Evolutionary conservation across 2,797 vertebrate species (phyloP), one percentile per base, ranked within the genome.

Genomic region (Holocentrus rufus): DNA sequence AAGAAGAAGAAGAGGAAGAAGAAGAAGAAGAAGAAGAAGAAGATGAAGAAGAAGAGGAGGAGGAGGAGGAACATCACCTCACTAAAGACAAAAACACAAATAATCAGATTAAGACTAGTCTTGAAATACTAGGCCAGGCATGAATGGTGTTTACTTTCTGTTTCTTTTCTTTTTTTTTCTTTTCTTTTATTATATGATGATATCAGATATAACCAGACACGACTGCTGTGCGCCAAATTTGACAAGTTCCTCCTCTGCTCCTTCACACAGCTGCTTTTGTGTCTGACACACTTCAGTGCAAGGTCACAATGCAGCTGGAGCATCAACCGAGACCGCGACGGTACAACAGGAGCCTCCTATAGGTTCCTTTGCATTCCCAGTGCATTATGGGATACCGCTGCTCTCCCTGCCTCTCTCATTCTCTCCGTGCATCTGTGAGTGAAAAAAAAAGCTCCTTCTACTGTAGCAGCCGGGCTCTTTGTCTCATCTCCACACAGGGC

Each of bases 201-300:
- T 25, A 30, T 44, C 23, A 67, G 49, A 69, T 49, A 20, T 42
- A 79, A 74, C 63, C 23, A 75, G 44, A 20, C 73, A 39, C 67
- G 82, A 52, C 83, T 79, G 77, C 50, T 58, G 42, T 27, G 60
- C 9, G 70, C 50, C 54, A 60, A 49, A 31, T 64, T 46, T 66
- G 25, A 71, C 30, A 72, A 60, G 77, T 64, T 27, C 42, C 54
- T 4, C 18, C 22, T 70, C 56, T 58, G 69, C 64, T 11, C 13
- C 59, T 56, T 85, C 83, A 90, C 82, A 86, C 76, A 84, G 84
- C 85, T 85, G 52, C 17, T 84, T 69, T 44, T 25, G 22, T 52
- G 55, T 27, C 25, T 4, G 42, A 44, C 61, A 55, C 58, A 74
- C 47, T 72, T 74, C 65, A 80, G 55, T 69, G 60, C 85, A 85